Percentiles rank a stretch among this genome's conserved stretches.
Evolutionary conservation across 2,888 invertebrate species (phyloP).

Genomic region (Allacma fusca): DNA sequence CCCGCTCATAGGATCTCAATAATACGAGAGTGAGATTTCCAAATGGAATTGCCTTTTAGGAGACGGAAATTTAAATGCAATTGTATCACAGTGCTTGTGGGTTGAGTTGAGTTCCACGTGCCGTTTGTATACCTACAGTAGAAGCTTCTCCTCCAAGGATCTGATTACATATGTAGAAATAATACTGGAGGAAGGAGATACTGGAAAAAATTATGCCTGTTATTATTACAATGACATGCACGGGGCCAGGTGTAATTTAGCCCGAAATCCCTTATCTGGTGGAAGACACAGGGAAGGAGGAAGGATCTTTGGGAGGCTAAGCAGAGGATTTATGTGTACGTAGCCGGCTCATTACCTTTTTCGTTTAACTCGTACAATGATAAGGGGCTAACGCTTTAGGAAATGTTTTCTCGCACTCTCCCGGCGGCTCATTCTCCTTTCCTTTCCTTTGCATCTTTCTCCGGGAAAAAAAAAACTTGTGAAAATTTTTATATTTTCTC

Average conservation of each 20-base stretch:
- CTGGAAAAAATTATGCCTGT: background rate
- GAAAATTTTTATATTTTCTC: background rate
- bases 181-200: background rate
- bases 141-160: too few relatives aligned
- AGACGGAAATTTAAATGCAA: too few relatives aligned
- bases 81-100: too few relatives aligned
- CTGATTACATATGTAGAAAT: too few relatives aligned
- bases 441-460: background rate
- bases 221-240: background rate
- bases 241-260: background rate
- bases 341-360: slow-evolving; percentile 7
- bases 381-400: slow-evolving; percentile 1
- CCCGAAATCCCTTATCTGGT: background rate
- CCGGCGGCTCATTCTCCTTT: too few relatives aligned
- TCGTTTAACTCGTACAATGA: background rate
- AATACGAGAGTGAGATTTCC: too few relatives aligned
- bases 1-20: too few relatives aligned
- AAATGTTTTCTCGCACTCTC: slow-evolving; percentile 9
- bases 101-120: too few relatives aligned
- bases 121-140: too few relatives aligned
- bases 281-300: background rate
- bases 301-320: background rate
- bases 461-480: background rate
- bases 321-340: background rate
- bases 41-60: too few relatives aligned